A percentile compares a stretch with the other conserved stretches of the same genome.
Conservation (phyloP, 1,140 invertebrate species). For the Pogonognathellus flavescens region DNA sequence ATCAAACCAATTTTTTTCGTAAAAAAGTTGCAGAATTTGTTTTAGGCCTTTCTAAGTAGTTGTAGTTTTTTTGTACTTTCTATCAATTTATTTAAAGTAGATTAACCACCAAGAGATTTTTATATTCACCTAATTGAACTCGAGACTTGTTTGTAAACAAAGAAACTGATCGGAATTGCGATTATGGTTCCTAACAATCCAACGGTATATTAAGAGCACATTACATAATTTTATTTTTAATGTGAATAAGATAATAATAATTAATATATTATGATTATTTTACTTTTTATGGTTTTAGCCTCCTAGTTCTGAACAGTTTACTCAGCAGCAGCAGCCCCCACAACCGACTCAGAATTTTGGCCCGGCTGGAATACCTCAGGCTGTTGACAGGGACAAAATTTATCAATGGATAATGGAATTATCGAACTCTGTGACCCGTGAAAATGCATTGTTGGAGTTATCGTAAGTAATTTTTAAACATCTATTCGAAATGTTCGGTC, state of each 20-base stretch:
- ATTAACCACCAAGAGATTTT: too few species aligned
- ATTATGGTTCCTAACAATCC: conserved; percentile 39
- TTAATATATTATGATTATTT: neutral
- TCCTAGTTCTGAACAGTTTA: conserved; percentile 34
- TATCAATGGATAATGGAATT: conserved; percentile 96
- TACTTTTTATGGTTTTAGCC: neutral
- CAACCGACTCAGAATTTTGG: conserved; percentile 45
- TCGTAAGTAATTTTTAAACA: too few species aligned
- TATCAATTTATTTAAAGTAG: too few species aligned
- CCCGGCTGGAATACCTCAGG: conserved; percentile 63
- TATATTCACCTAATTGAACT: neutral
- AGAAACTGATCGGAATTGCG: neutral
- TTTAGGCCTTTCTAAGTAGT: too few species aligned
- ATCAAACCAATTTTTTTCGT: too few species aligned
- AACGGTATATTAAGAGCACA: too few species aligned
- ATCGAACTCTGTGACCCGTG: conserved; percentile 92
- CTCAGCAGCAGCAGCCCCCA: neutral
- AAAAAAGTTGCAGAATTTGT: too few species aligned
- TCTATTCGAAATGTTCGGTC: too few species aligned
- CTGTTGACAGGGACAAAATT: conserved; percentile 85
- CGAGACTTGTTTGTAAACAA: neutral
- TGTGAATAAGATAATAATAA: neutral
- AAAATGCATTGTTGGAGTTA: conserved; percentile 95
- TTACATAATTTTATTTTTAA: neutral
- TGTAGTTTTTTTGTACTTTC: too few species aligned